Conservation (phyloP, 2,797 vertebrate species). For the Pipistrellus pygmaeus region DNA sequence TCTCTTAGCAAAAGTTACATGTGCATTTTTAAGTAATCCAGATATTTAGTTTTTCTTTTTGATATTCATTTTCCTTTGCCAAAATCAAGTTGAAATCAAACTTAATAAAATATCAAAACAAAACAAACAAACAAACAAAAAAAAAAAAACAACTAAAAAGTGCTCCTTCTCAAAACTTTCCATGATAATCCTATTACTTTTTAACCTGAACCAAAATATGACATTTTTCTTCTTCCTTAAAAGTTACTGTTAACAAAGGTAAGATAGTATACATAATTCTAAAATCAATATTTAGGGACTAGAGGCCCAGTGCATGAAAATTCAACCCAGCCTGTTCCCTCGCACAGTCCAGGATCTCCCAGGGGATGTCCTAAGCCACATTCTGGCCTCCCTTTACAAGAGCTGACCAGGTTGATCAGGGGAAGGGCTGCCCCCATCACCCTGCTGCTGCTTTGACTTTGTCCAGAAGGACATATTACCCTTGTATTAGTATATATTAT, state of each 20-base stretch:
- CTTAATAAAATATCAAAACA: not conserved
- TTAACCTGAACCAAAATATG: not conserved
- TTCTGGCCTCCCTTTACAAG: too few species aligned
- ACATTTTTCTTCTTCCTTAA: slow-evolving; percentile 12
- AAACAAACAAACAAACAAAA: not conserved
- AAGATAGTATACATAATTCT: not conserved
- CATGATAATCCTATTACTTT: not conserved
- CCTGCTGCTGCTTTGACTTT: too few species aligned
- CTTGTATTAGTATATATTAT: not conserved
- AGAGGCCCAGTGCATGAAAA: too few species aligned
- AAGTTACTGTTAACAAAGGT: not conserved
- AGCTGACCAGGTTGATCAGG: too few species aligned
- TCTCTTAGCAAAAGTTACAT: not conserved
- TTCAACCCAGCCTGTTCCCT: too few species aligned
- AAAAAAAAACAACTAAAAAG: not conserved
- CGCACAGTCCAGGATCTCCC: too few species aligned
- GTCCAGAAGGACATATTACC: too few species aligned
- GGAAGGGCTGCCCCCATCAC: too few species aligned
- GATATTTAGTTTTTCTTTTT: not conserved
- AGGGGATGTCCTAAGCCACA: too few species aligned
- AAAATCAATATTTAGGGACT: slow-evolving; percentile 14
- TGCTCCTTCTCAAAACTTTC: not conserved
- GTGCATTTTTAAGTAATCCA: not conserved
- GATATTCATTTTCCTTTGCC: not conserved
- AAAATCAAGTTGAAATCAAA: slow-evolving; percentile 15